A percentile compares a stretch with the other conserved stretches of the same genome.
Conservation (phyloP, 2,113 vertebrate species). For the Sardina pilchardus region DNA sequence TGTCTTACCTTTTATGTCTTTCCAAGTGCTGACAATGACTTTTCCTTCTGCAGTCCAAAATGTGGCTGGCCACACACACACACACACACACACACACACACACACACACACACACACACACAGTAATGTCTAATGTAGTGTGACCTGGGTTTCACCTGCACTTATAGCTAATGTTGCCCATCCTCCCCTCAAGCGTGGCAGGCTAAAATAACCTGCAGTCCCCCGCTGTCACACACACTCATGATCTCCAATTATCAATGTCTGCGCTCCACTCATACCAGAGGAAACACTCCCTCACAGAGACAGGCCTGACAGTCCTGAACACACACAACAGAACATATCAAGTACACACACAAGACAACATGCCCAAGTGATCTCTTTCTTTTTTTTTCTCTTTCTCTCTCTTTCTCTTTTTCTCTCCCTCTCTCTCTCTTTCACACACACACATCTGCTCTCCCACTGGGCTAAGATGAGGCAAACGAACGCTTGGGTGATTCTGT, state of each 20-base stretch:
- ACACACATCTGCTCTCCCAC: not conserved
- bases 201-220: conserved; percentile 40
- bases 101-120: not conserved
- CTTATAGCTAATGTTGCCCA: conserved; percentile 38
- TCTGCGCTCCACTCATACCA: not conserved
- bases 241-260: conserved; percentile 35
- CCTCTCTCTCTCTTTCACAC: not conserved
- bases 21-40: conserved; percentile 37
- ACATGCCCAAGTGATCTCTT: not conserved
- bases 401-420: not conserved
- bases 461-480: not conserved
- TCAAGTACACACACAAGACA: not conserved
- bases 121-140: conserved; percentile 29
- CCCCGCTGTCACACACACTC: not conserved
- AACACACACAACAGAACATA: not conserved
- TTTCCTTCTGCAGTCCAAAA: conserved; percentile 18
- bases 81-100: not conserved
- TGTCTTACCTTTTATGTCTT: not conserved
- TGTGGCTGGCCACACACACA: not conserved
- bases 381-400: not conserved
- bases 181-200: conserved; percentile 34
- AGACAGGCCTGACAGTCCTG: not conserved
- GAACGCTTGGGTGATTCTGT: conserved; percentile 1
- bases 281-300: not conserved
- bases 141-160: conserved; percentile 37